Conservation (phyloP, 2,113 vertebrate species). For the Gallinago paraguaiae region DNA sequence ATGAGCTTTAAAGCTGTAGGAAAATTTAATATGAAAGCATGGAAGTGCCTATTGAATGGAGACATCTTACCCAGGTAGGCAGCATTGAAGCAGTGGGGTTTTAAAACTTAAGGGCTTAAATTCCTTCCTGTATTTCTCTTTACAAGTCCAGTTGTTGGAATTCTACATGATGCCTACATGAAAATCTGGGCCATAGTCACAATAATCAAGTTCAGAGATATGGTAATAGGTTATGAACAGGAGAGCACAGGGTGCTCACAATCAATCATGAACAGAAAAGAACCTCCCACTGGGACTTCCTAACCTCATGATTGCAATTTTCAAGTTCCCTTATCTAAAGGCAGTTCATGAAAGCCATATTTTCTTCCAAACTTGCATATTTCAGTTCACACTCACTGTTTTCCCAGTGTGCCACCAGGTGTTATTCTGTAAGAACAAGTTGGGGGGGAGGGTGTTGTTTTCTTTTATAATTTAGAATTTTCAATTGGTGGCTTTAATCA, state of each 20-base stretch:
- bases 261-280: slow-evolving; percentile 37
- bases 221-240: neutral
- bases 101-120: slow-evolving; percentile 1
- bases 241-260: slow-evolving; percentile 6
- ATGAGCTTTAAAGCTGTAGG: neutral
- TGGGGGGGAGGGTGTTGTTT: fast-evolving
- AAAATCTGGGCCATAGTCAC: neutral
- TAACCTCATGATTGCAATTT: slow-evolving; percentile 24
- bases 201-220: slow-evolving; percentile 40
- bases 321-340: neutral
- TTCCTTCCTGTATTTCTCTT: slow-evolving; percentile 1
- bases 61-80: neutral
- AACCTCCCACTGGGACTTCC: slow-evolving; percentile 21
- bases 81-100: neutral
- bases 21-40: neutral
- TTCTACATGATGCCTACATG: neutral
- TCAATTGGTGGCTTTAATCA: neutral
- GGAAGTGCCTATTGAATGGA: neutral
- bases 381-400: neutral
- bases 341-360: neutral
- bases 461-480: neutral
- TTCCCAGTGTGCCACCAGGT: neutral
- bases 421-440: neutral
- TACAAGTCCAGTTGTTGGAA: slow-evolving; percentile 13
- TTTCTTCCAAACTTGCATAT: neutral